Base-by-base conservation (phyloP, 2,888 invertebrate genomes). In the Adela reaumurella region DNA sequence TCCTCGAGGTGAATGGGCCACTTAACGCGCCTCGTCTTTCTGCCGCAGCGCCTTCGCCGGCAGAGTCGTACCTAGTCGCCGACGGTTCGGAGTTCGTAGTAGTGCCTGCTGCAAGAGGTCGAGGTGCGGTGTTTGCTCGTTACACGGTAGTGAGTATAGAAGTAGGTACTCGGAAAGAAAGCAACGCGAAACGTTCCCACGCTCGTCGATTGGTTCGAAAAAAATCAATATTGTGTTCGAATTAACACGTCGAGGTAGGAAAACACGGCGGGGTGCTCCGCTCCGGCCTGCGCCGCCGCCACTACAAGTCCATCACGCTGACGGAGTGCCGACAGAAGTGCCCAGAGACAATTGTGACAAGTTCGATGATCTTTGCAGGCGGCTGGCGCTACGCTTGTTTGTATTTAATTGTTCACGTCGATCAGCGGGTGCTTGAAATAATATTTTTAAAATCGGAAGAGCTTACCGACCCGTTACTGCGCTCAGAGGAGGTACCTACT, bases 191-290 rank as follows among this genome's bases (percentile, higher is more conserved):
- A 64, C 62, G 65, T 78, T 78, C 78, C 78, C 78, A 78, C 78
- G 77, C 76, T 74, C 76, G 70, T 73, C 77, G 71, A 74, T 74
- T 72, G 70, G 68, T 60, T 65, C 68, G 62, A 69, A 19, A 73
- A 76, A 69, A 76, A 72, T 68, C 68, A 67, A 53, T 68, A 71
- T 68, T 74, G 68, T 74, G 77, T 76, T 76, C 67, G 74, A 78
- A 78, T 78, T 78, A 78, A 78, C 78, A 78, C 78, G 76, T 78
- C 74, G 68, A 61, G 64, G 70, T 74, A 74, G 65, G 73, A 77
- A 77, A 77, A 77, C 77, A 76, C 74, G 76, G 68, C 66, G 69
- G 62, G 66, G 68, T 63, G 55, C 18, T 62, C 63, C 67, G 59
- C 67, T 76, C 4, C 35, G 4, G 35, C 11, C 35, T 11, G 6